Conservation (phyloP, 35 echinoderm and acorn worm genomes). For the Anneissia japonica region DNA sequence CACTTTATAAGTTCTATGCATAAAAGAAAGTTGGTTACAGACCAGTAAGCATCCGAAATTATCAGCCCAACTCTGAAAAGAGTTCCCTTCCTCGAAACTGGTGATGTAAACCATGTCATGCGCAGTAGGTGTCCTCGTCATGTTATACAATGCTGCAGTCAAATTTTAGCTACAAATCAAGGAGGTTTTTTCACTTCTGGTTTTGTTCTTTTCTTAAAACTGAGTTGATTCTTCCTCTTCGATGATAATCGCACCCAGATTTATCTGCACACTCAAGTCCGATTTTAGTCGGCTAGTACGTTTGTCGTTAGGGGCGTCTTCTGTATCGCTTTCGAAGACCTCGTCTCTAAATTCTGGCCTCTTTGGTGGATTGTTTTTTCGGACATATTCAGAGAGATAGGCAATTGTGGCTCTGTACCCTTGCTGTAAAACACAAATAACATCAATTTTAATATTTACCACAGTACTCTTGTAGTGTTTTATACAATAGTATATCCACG, state of each 20-base stretch:
- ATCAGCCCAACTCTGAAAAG: too few species aligned
- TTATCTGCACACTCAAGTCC: neutral
- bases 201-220: neutral
- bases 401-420: neutral
- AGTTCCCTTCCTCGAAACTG: too few species aligned
- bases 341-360: neutral
- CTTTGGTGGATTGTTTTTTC: neutral
- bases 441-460: neutral
- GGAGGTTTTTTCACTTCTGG: too few species aligned
- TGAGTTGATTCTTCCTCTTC: neutral
- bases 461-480: too few species aligned
- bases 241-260: neutral
- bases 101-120: too few species aligned
- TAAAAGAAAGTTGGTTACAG: too few species aligned
- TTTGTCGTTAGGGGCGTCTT: neutral
- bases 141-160: too few species aligned
- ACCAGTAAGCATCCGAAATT: too few species aligned
- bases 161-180: too few species aligned
- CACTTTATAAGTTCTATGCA: too few species aligned
- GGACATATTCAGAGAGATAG: neutral
- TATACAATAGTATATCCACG: too few species aligned
- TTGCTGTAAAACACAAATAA: neutral
- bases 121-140: too few species aligned
- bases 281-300: neutral
- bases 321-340: neutral